A percentile compares a stretch with the other conserved stretches of the same genome.
These are phyloP conservation scores for Scarus forsteni DNA, from an alignment of 2,797 vertebrate species.

Conservation along the genomic window DNA sequence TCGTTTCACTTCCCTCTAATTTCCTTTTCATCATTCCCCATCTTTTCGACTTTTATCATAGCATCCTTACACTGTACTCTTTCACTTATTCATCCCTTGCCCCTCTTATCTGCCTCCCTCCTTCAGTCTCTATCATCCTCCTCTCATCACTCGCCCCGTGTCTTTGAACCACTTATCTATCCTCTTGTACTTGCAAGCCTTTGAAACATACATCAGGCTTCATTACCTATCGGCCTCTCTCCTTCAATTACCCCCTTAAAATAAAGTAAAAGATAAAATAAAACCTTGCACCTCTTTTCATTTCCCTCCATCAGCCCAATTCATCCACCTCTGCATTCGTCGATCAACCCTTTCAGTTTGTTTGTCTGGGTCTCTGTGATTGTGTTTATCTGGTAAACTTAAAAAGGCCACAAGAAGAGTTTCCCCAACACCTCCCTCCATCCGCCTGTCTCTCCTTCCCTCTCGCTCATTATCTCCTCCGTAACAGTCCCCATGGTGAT, in stretches of 20 bases:
- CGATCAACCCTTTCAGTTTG: constrained; percentile 8
- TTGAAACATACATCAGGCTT: constrained; percentile 80
- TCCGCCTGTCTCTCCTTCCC: constrained; percentile 36
- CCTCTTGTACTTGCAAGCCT: constrained; percentile 57
- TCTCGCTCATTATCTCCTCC: constrained; percentile 72
- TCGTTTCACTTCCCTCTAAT: constrained; percentile 18
- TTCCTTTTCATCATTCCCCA: constrained; percentile 48
- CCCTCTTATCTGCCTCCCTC: background rate
- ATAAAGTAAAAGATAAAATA: background rate
- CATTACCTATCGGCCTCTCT: constrained; percentile 57
- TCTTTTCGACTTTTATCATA: constrained; percentile 23
- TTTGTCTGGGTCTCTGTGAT: constrained; percentile 11
- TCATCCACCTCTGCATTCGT: constrained; percentile 11
- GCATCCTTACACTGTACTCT: constrained; percentile 10
- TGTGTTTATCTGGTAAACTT: constrained; percentile 28
- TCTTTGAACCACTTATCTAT: constrained; percentile 58
- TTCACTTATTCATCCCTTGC: constrained; percentile 27
- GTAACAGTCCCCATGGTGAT: constrained; percentile 85
- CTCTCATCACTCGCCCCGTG: constrained; percentile 26
- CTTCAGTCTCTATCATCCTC: constrained; percentile 35
- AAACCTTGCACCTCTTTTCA: background rate
- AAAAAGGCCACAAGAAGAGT: constrained; percentile 26
- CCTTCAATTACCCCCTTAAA: constrained; percentile 25
- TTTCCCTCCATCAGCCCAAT: constrained; percentile 17
- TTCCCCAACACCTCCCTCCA: constrained; percentile 12